Conservation (phyloP, 2,797 vertebrate species). For the Lacerta viridis region DNA sequence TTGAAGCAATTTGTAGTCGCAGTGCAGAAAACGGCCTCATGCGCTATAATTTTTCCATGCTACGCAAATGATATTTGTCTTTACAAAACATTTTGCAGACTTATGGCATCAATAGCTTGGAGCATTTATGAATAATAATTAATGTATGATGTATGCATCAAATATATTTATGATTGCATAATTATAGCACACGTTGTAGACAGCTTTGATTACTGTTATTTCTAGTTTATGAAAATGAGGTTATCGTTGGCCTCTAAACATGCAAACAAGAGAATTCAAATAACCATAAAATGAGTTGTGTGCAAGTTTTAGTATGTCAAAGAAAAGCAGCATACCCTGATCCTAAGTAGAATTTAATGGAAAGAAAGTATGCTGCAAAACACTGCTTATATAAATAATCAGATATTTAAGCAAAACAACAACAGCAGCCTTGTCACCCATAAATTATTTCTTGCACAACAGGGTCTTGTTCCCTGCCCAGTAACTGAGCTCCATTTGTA, state of each 20-base stretch:
- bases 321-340: slow-evolving; percentile 6
- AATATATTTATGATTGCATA: slow-evolving; percentile 40
- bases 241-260: slow-evolving; percentile 16
- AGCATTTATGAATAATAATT: slow-evolving; percentile 45
- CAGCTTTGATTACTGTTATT: slow-evolving; percentile 12
- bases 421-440: background rate
- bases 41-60: background rate
- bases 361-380: background rate
- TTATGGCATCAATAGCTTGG: slow-evolving; percentile 35
- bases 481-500: background rate
- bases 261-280: slow-evolving; percentile 31
- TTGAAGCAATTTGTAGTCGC: slow-evolving; percentile 6
- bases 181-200: slow-evolving; percentile 22
- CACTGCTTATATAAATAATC: background rate
- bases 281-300: slow-evolving; percentile 36
- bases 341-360: background rate
- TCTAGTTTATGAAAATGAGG: slow-evolving; percentile 43
- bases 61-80: slow-evolving; percentile 24
- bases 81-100: slow-evolving; percentile 30
- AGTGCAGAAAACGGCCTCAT: background rate
- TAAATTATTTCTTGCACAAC: background rate
- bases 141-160: slow-evolving; percentile 13
- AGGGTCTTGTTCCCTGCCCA: background rate
- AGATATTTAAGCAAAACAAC: background rate
- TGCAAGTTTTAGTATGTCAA: slow-evolving; percentile 15